phyloP scores from a whole-genome alignment of 2,888 invertebrate species.

The Alloscopus bannaensis region DNA sequence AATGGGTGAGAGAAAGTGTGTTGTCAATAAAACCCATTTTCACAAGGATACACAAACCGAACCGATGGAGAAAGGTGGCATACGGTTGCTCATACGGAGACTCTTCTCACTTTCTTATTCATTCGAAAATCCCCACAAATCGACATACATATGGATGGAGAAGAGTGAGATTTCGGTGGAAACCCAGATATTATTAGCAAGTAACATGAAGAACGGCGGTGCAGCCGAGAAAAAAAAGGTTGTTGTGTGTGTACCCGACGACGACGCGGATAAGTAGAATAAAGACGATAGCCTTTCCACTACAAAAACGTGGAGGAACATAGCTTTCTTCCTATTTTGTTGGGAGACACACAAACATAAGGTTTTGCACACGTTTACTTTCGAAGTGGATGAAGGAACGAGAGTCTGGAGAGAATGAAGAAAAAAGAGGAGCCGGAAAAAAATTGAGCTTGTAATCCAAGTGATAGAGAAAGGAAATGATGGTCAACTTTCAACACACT shows the following conservation, averaged over 20 bases:
- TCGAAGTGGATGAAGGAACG: too few species aligned
- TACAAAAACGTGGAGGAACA: too few species aligned
- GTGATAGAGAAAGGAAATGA: constrained; percentile 41
- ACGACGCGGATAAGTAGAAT: too few species aligned
- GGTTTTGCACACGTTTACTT: too few species aligned
- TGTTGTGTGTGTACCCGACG: too few species aligned
- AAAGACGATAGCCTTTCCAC: not conserved
- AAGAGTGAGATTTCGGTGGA: constrained; percentile 8
- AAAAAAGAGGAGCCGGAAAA: too few species aligned
- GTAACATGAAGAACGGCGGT: constrained; percentile 42
- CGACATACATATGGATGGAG: constrained; percentile 42
- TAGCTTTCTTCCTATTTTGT: not conserved
- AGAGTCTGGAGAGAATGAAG: constrained; percentile 12
- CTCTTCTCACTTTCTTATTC: constrained; percentile 8
- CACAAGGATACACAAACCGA: too few species aligned
- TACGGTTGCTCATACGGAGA: not conserved
- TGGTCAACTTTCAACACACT: constrained; percentile 45
- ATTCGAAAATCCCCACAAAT: constrained; percentile 23
- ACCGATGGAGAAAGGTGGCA: not conserved
- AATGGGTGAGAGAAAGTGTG: constrained; percentile 18
- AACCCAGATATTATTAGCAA: constrained; percentile 43
- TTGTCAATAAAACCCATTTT: constrained; percentile 53
- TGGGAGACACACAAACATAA: too few species aligned
- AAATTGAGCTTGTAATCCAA: too few species aligned
- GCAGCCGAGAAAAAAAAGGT: too few species aligned